Conservation (phyloP, 2,113 vertebrate species). For the Motacilla alba region DNA sequence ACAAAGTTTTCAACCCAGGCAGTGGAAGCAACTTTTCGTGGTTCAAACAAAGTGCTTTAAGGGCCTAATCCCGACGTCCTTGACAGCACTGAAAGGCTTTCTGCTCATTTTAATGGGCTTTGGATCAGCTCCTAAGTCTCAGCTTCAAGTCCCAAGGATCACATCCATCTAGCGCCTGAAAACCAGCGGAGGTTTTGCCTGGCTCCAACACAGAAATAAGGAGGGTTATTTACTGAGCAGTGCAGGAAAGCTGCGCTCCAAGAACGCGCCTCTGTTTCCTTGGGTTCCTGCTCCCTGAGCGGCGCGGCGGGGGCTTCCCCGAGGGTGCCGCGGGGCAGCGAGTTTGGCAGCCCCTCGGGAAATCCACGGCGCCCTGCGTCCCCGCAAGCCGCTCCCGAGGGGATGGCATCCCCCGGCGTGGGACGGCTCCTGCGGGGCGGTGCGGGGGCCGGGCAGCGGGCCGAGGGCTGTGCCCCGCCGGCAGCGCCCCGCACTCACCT, state of each 20-base stretch:
- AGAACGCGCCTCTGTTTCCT: neutral
- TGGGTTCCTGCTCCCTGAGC: neutral
- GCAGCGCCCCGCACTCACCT: constrained; percentile 64
- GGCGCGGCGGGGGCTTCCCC: neutral
- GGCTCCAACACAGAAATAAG: neutral
- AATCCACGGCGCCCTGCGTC: fast-evolving
- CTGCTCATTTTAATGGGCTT: neutral
- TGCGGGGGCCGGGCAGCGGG: neutral
- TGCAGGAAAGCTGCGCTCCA: neutral
- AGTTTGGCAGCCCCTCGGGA: neutral
- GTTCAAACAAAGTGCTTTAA: neutral
- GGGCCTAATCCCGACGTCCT: neutral
- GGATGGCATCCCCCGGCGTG: neutral
- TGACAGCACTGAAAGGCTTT: neutral
- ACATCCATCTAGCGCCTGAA: neutral
- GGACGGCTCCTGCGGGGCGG: neutral
- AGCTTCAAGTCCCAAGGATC: neutral
- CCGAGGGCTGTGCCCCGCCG: neutral
- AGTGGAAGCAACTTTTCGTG: neutral
- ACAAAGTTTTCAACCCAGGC: neutral
- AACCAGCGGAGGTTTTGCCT: neutral
- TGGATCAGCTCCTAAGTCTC: neutral
- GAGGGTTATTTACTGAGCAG: neutral
- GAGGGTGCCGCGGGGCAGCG: neutral
- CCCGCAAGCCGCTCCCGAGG: neutral